Percentiles rank a stretch among this genome's conserved stretches.
These are phyloP conservation scores for Rynchops niger DNA, from an alignment of 2,113 vertebrate species.

Conservation along the genomic window DNA sequence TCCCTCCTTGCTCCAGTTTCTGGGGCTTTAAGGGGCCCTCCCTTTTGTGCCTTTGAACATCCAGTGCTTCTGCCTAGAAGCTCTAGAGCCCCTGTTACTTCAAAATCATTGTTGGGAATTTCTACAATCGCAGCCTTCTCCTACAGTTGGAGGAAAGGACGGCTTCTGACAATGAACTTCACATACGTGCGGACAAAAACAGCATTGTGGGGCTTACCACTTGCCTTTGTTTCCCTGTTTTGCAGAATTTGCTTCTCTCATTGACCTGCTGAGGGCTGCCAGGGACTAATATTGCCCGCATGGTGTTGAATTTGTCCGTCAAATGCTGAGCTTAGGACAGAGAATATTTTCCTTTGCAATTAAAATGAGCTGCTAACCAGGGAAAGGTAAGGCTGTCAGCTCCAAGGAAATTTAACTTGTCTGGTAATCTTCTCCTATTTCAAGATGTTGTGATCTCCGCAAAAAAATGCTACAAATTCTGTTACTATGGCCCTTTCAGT, in stretches of 20 bases:
- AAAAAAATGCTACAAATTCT: background rate
- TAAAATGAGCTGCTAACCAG: slow-evolving; percentile 5
- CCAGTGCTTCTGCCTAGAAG: background rate
- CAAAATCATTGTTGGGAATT: slow-evolving; percentile 4
- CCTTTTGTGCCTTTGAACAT: background rate
- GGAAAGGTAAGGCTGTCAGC: background rate
- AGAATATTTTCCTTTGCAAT: background rate
- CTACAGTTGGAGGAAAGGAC: background rate
- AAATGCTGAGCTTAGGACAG: background rate
- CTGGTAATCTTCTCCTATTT: background rate
- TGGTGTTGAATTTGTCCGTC: background rate
- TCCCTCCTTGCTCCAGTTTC: background rate
- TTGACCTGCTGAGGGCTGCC: slow-evolving; percentile 30
- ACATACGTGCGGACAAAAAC: slow-evolving; percentile 15
- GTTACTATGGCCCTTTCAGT: background rate
- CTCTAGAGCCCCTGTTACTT: background rate
- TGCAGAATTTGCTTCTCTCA: slow-evolving; percentile 45
- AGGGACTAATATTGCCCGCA: background rate
- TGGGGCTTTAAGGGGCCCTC: background rate
- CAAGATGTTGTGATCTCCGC: background rate
- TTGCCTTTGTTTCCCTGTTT: slow-evolving; percentile 62
- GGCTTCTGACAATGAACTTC: slow-evolving; percentile 51
- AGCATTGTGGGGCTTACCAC: slow-evolving; percentile 1
- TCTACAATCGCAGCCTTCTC: slow-evolving; percentile 37
- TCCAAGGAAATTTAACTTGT: background rate